Base-by-base conservation (phyloP, 2,113 vertebrate species). In the Lophochroa leadbeateri region DNA sequence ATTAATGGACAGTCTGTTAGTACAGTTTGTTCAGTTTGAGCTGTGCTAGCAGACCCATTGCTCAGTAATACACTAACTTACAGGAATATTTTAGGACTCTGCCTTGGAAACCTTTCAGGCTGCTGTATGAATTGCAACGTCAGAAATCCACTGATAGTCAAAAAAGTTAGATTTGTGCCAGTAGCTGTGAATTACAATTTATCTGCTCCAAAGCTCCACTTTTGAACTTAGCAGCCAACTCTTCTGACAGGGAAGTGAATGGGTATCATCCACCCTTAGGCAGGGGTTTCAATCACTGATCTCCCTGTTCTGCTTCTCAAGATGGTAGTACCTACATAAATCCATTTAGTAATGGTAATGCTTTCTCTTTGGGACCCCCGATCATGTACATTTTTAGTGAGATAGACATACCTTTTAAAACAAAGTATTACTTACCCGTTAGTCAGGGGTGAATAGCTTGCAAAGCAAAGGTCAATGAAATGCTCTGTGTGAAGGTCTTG, bases 331-430 rank as follows among this genome's bases (percentile, higher is more conserved):
- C 19, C 18, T 17, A 35, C 17, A 18, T 74, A 37, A 67, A 57
- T 23, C 0, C 0, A 20, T 68, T 20, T 18, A 28, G 5, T 60
- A 25, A 11, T 7, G 52, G 25, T 49, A 55, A 0, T 19, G 16
- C 24, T 77, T 82, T 69, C 17, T 58, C 18, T 61, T 27, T 44
- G 28, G 17, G 63, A 76, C 6, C 7, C 4, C 5, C 19, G 23
- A 6, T 33, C 2, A 17, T 39, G 17, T 53, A 25, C 4, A 3
- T 60, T 68, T 87, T 2, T 35, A 37, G 35, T 28, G 39, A 85
- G n/a, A 12, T 55, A 37, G 41, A 41, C 6, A 5, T 17, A n/a
- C 2, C 27, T 71, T 70, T 70, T 60, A 17, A 77, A 79, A 64
- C 4, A 7, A 49, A 52, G 46, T 55, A 28, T 39, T 31, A 15